Percentiles rank a stretch among this genome's conserved stretches.
phyloP scores from a whole-genome alignment of 2,113 vertebrate species.

The Odocoileus hemionus region DNA sequence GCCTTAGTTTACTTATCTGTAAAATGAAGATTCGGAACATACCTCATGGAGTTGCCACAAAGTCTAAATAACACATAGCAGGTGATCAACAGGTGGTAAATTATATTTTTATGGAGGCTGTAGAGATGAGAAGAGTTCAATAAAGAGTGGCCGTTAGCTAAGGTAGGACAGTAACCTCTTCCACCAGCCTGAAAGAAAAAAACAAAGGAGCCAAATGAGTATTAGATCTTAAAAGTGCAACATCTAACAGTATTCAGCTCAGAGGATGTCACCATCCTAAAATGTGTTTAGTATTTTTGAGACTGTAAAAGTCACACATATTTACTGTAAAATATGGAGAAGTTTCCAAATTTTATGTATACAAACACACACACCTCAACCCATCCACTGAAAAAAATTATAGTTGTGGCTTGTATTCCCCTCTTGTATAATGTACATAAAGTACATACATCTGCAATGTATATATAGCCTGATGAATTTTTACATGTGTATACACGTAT shows the following conservation, averaged over 20 bases:
- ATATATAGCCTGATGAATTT: not conserved
- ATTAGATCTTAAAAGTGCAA: not conserved
- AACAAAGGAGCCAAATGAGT: not conserved
- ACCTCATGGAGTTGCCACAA: not conserved
- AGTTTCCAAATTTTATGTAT: not conserved
- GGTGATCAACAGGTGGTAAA: not conserved
- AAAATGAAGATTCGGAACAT: not conserved
- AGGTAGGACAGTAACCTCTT: not conserved
- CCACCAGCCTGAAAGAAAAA: not conserved
- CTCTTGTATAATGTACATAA: not conserved
- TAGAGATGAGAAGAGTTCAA: not conserved
- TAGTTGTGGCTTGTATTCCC: not conserved
- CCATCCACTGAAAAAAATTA: not conserved
- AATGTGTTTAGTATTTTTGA: not conserved
- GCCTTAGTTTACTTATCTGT: slow-evolving; percentile 4
- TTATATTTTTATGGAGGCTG: not conserved
- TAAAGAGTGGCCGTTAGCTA: not conserved
- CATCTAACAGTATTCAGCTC: not conserved
- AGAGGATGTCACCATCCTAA: not conserved
- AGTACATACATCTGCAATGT: not conserved
- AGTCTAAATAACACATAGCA: not conserved
- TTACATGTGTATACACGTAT: not conserved
- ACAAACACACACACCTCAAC: not conserved
- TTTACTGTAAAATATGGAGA: not conserved
- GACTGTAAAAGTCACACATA: not conserved